Percentiles rank a stretch among this genome's conserved stretches.
phyloP scores from a whole-genome alignment of 2,888 invertebrate genomes.

The Melieria omissa region DNA sequence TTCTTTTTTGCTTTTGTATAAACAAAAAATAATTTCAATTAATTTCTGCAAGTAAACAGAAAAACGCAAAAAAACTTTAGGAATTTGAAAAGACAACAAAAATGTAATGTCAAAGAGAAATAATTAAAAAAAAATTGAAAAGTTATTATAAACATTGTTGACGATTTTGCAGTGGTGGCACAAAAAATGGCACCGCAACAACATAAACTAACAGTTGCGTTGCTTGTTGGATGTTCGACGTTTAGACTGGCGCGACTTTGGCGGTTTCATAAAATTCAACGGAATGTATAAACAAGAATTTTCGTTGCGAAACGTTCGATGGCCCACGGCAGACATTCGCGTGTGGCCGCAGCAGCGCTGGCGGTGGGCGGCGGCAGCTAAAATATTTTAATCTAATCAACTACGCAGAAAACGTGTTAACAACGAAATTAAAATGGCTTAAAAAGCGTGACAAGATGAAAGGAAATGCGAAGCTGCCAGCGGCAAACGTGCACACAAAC shows the following conservation, averaged over 20 bases:
- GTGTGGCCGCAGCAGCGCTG: too few relatives aligned
- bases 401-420: not conserved
- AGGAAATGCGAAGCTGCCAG: not conserved
- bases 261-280: not conserved
- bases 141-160: conserved; percentile 1
- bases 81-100: not conserved
- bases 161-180: not conserved
- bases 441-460: not conserved
- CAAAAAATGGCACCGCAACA: not conserved
- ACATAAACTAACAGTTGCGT: too few relatives aligned
- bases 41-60: not conserved
- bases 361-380: not conserved
- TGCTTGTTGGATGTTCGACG: not conserved
- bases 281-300: not conserved
- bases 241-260: not conserved
- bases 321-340: too few relatives aligned
- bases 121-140: not conserved
- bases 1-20: not conserved
- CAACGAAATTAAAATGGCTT: conserved; percentile 5
- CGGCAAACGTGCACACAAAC: too few relatives aligned
- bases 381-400: conserved; percentile 5
- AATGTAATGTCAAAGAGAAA: not conserved
- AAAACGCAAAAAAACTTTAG: not conserved
- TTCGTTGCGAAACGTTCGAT: too few relatives aligned
- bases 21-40: not conserved